Base-by-base conservation (phyloP, 2,888 invertebrate species). In the Noctua janthe region DNA sequence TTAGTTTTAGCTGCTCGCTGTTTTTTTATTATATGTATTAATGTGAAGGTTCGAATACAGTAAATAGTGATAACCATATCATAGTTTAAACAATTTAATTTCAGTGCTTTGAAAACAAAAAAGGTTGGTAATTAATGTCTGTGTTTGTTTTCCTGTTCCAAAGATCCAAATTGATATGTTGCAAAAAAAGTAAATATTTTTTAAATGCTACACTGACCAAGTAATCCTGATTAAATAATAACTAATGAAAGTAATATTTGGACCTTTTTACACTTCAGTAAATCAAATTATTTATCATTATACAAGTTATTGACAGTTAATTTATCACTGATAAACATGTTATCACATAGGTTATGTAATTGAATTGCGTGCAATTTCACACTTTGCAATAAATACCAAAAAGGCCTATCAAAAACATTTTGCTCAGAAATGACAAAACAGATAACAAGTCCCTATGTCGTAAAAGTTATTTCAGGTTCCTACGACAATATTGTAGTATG, bases 111-210 rank as follows among this genome's bases (percentile, higher is more conserved):
- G 15, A 64, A 56, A 71, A 67, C 23, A 29, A 47, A 75, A 49
- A 69, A 56, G 17, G 43, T 23, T 43, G 35, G 1, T 49, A 67
- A 39, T 11, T 56, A 59, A 72, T 51, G 29, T 67, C n/a, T 59
- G 29, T 29, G 10, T 81, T 49, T 6, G 20, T 74, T 77, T 71
- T 73, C 64, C 72, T 74, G 59, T 51, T 83, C 23, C 15, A 73
- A 82, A 66, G 17, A 51, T 51, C 35, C 70, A 29, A 78, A 49
- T 11, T n/a, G 15, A 73, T 5, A 6, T 20, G 35, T 35, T 20
- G n/a, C 59, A 15, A 23, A 72, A 29, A 78, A 35, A 59, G 7
- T 59, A 10, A 20, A 15, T 3, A 20, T 20, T 29, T 69, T 15
- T 64, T 64, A 47, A 11, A 64, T 64, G 29, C 35, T 62, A 62